Evolutionary conservation across 2,113 vertebrate genomes (phyloP).

Genomic region (Circaetus gallicus): DNA sequence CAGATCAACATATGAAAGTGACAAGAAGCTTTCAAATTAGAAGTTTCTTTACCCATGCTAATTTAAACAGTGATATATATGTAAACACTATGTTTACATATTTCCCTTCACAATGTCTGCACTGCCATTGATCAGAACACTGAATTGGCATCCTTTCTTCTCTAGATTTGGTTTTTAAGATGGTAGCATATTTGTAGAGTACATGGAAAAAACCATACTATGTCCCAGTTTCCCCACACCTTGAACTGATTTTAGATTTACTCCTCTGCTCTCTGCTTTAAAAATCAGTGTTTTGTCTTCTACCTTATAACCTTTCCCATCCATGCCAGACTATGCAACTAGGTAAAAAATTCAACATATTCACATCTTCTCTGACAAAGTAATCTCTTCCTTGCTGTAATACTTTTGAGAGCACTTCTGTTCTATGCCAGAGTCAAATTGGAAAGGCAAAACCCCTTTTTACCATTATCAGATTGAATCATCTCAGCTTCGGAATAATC

Average conservation of each 20-base stretch:
- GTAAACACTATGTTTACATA: conserved; percentile 44
- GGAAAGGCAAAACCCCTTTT: neutral
- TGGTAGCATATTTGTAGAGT: neutral
- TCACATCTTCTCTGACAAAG: neutral
- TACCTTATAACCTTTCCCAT: neutral
- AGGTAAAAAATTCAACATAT: neutral
- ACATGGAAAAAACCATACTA: neutral
- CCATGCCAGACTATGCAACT: neutral
- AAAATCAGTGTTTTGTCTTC: neutral
- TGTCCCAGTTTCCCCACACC: neutral
- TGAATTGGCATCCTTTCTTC: neutral
- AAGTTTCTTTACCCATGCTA: conserved; percentile 4
- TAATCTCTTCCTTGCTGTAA: neutral
- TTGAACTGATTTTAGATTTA: neutral
- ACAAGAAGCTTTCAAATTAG: conserved; percentile 9
- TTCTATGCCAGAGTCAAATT: neutral
- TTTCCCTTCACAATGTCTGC: neutral
- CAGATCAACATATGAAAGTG: neutral
- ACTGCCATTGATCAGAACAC: neutral
- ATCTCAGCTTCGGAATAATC: neutral
- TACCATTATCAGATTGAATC: neutral
- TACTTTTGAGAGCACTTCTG: neutral
- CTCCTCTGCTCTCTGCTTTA: neutral
- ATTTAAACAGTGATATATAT: conserved; percentile 35
- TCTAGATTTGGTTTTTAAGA: neutral